A percentile compares a stretch with the other conserved stretches of the same genome.
Conservation (phyloP, 1,140 invertebrate genomes). For the Monomorium pharaonis region DNA sequence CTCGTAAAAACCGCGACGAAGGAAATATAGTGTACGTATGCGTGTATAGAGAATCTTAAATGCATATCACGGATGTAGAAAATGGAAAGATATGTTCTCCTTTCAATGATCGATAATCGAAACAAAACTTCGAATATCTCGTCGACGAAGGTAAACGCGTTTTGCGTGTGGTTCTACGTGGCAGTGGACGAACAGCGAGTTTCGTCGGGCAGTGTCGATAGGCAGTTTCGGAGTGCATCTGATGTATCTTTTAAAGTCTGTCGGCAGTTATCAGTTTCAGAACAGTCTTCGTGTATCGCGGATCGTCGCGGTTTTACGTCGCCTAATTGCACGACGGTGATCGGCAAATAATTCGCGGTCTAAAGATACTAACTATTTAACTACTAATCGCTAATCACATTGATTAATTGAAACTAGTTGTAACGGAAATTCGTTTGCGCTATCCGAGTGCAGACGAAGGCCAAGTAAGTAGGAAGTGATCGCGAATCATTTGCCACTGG, state of each 20-base stretch:
- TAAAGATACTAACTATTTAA: conserved; percentile 1
- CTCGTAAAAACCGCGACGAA: conserved; percentile 27
- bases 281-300: conserved; percentile 17
- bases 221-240: background rate
- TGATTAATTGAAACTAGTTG: background rate
- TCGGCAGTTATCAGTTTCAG: conserved; percentile 27
- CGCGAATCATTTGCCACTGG: conserved; percentile 33
- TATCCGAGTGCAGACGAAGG: background rate
- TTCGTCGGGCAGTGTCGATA: background rate
- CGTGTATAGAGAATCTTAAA: background rate
- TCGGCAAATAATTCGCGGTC: conserved; percentile 18
- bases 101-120: background rate
- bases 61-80: background rate
- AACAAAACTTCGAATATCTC: background rate
- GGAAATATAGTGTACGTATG: background rate
- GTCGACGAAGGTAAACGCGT: background rate
- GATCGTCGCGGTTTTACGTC: conserved; percentile 23
- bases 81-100: background rate
- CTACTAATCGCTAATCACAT: conserved; percentile 1
- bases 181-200: background rate
- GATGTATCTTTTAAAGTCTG: background rate
- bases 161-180: background rate
- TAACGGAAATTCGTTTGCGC: conserved; percentile 24
- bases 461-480: conserved; percentile 14
- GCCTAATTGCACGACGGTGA: background rate